Evolutionary conservation across 2,113 vertebrate genomes (phyloP).

Genomic region (Benitochromis conjunctus): DNA sequence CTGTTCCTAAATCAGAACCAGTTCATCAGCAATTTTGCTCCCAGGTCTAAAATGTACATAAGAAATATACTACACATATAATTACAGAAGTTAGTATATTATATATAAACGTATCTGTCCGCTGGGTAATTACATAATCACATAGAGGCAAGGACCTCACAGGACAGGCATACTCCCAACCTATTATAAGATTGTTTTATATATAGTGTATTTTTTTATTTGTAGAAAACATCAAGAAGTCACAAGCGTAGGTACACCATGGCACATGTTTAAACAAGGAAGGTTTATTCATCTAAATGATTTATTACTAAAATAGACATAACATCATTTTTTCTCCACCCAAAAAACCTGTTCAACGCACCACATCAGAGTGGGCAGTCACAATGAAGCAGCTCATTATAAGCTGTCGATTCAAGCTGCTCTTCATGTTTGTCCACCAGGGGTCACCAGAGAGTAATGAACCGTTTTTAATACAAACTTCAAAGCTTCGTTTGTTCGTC

Average conservation of each 20-base stretch:
- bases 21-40: not conserved
- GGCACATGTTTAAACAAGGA: not conserved
- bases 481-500: not conserved
- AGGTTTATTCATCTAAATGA: not conserved
- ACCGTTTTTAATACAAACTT: accelerated
- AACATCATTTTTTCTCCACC: not conserved
- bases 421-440: not conserved
- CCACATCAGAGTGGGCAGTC: not conserved
- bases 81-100: not conserved
- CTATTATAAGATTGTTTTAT: not conserved
- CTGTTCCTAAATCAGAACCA: too few relatives aligned
- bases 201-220: not conserved
- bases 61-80: not conserved
- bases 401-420: not conserved
- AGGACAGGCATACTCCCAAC: not conserved
- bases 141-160: accelerated
- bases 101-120: not conserved
- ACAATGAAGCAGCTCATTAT: not conserved
- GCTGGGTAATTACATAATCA: not conserved
- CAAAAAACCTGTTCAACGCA: too few relatives aligned
- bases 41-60: accelerated
- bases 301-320: accelerated
- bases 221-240: too few relatives aligned
- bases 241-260: not conserved
- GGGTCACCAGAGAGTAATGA: not conserved